Percentiles rank a stretch among this genome's conserved stretches.
These are phyloP conservation scores for Pantherophis vulpinus DNA, from an alignment of 2,797 vertebrate genomes.

Conservation along the genomic window DNA sequence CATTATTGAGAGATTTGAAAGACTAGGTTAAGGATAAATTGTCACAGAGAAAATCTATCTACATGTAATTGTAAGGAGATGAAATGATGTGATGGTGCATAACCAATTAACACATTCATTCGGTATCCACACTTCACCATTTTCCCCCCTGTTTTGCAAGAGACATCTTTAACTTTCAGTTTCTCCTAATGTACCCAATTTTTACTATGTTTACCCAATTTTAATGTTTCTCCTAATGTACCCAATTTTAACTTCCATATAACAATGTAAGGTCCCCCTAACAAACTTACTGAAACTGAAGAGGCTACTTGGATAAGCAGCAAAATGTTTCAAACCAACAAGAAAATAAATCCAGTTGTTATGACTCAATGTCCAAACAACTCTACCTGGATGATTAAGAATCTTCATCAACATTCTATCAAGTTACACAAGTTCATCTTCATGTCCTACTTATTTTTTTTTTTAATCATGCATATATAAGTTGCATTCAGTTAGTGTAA, in stretches of 20 bases:
- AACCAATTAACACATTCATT: neutral
- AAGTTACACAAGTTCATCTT: neutral
- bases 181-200: neutral
- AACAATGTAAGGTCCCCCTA: neutral
- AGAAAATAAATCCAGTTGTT: neutral
- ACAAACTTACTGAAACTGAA: neutral
- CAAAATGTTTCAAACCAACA: neutral
- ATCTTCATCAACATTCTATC: neutral
- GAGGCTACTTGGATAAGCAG: neutral
- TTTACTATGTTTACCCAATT: neutral
- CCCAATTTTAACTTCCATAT: neutral
- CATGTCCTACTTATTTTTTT: neutral
- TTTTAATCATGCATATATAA: neutral
- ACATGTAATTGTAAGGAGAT: neutral
- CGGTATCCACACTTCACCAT: neutral
- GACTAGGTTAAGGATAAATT: neutral
- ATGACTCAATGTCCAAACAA: neutral
- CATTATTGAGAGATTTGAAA: neutral
- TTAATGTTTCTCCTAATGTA: neutral
- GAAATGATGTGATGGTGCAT: neutral
- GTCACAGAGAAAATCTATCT: neutral
- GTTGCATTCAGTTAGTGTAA: neutral
- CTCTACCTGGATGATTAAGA: neutral
- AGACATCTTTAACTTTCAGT: neutral
- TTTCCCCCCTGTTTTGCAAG: neutral